Evolutionary conservation across 2,797 vertebrate species (phyloP).

Genomic region (Neomorphus geoffroyi): DNA sequence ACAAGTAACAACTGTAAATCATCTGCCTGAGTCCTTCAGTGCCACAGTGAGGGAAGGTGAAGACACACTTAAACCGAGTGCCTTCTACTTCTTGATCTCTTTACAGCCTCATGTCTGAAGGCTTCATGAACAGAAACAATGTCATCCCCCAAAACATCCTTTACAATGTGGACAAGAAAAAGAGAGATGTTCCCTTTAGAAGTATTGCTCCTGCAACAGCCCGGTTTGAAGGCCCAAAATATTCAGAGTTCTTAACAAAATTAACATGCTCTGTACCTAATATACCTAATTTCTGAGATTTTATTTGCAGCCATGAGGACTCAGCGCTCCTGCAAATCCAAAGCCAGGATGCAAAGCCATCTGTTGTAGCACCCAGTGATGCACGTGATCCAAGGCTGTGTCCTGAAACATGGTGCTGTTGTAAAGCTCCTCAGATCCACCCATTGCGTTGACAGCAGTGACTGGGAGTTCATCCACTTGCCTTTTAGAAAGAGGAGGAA

Average conservation of each 20-base stretch:
- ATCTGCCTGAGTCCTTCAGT: not conserved
- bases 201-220: not conserved
- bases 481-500: no score
- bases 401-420: not conserved
- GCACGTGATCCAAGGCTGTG: not conserved
- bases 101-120: accelerated
- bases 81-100: not conserved
- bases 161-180: not conserved
- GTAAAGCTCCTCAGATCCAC: not conserved
- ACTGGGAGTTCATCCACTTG: not conserved
- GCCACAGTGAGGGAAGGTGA: not conserved
- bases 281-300: not conserved
- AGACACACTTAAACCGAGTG: accelerated
- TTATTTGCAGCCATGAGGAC: not conserved
- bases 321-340: not conserved
- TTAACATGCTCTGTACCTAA: not conserved
- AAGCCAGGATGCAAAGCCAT: not conserved
- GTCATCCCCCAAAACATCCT: not conserved
- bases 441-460: not conserved
- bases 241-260: not conserved
- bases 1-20: not conserved
- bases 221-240: not conserved
- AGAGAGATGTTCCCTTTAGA: not conserved
- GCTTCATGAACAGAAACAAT: accelerated
- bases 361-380: not conserved